Evolutionary conservation across 2,888 invertebrate species (phyloP).

Genomic region (Proisotoma minuta): DNA sequence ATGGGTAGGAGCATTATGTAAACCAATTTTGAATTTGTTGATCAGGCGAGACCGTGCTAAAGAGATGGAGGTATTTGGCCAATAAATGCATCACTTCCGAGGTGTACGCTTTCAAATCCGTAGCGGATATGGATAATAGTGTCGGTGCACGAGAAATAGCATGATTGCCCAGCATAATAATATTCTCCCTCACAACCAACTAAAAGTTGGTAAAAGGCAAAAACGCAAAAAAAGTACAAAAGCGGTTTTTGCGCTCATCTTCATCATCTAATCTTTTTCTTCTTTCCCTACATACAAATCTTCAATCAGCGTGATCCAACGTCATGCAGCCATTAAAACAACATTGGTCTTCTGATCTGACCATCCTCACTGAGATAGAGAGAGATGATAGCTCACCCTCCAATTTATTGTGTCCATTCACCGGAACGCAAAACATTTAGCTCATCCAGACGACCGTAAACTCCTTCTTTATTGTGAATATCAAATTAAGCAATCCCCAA

Average conservation of each 20-base stretch:
- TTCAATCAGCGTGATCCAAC: constrained; percentile 43
- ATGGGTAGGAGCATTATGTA: background rate
- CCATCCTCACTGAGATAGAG: background rate
- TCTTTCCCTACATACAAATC: constrained; percentile 39
- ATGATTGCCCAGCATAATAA: constrained; percentile 47
- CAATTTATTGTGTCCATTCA: constrained; percentile 46
- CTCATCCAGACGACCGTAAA: constrained; percentile 46
- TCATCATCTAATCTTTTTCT: constrained; percentile 37
- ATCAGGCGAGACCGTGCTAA: constrained; percentile 14
- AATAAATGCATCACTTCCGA: constrained; percentile 48
- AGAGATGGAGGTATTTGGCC: constrained; percentile 42
- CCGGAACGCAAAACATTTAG: constrained; percentile 47
- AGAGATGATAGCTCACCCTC: constrained; percentile 9
- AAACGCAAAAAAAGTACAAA: constrained; percentile 35
- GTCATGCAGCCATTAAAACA: constrained; percentile 24
- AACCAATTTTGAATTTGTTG: constrained; percentile 13
- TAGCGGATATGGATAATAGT: constrained; percentile 48
- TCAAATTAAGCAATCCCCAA: constrained; percentile 44
- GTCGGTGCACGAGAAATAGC: constrained; percentile 47
- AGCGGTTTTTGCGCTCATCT: constrained; percentile 45
- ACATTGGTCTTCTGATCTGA: background rate
- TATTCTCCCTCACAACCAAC: background rate
- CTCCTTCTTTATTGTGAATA: constrained; percentile 44
- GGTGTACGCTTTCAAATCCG: constrained; percentile 47
- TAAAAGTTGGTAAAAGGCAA: constrained; percentile 31